These are phyloP conservation scores for Ametastegia equiseti DNA, from an alignment of 2,888 invertebrate species.

Conservation along the genomic window DNA sequence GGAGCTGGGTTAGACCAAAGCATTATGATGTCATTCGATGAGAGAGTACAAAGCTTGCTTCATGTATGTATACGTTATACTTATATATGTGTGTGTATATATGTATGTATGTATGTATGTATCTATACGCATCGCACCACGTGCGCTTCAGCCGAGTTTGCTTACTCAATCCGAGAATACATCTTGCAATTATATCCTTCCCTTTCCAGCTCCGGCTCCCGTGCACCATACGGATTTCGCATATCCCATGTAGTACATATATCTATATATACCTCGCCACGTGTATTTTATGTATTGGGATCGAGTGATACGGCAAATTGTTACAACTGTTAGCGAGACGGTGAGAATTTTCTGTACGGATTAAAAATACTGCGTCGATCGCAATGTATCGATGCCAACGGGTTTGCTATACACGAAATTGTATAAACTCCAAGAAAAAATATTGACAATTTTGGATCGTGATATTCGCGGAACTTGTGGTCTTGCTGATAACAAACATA, in stretches of 20 bases:
- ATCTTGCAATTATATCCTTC: conserved; percentile 8
- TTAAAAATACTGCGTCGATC: neutral
- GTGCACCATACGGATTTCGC: neutral
- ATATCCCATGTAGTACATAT: neutral
- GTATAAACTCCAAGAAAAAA: no score
- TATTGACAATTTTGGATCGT: no score
- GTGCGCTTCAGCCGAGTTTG: neutral
- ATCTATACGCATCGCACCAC: neutral
- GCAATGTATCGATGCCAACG: no score
- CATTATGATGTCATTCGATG: conserved; percentile 22
- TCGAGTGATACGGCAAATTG: conserved; percentile 34
- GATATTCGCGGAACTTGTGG: no score
- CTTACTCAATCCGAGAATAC: conserved; percentile 16
- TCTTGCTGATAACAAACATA: no score
- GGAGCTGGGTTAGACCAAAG: neutral
- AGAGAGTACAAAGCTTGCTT: no score
- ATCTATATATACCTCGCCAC: no score
- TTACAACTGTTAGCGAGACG: conserved; percentile 12
- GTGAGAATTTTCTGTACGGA: neutral
- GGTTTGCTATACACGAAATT: no score
- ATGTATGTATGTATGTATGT: neutral
- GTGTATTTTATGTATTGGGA: conserved; percentile 31
- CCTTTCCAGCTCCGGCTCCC: no score
- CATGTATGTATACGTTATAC: neutral
- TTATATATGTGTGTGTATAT: neutral